These are phyloP conservation scores for Oophaga pumilio DNA, from an alignment of 2,113 vertebrate species.

Conservation along the genomic window DNA sequence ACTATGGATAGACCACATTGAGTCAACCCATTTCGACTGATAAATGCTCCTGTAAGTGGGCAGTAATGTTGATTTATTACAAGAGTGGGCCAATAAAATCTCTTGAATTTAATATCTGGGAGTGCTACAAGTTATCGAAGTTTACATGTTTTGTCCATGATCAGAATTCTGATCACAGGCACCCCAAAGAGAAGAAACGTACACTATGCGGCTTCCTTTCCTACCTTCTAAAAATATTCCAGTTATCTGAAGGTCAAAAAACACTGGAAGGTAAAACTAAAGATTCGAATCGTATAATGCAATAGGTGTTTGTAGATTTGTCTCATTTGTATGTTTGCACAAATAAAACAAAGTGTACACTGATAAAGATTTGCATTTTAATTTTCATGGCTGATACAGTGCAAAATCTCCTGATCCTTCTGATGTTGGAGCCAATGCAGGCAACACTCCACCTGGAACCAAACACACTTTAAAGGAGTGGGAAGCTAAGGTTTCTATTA, in stretches of 20 bases:
- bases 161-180: too few relatives aligned
- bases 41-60: too few relatives aligned
- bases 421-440: constrained; percentile 39
- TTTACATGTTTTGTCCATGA: too few relatives aligned
- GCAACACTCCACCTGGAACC: constrained; percentile 46
- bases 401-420: constrained; percentile 18
- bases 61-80: too few relatives aligned
- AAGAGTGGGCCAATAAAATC: too few relatives aligned
- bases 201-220: too few relatives aligned
- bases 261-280: neutral
- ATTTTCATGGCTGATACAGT: neutral
- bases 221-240: neutral
- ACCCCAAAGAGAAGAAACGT: too few relatives aligned
- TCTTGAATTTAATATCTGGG: too few relatives aligned
- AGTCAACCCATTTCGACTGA: too few relatives aligned
- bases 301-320: neutral
- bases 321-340: neutral
- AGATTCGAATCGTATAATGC: neutral
- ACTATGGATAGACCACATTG: too few relatives aligned
- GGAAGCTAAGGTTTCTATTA: constrained; percentile 53
- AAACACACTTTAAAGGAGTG: constrained; percentile 36
- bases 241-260: constrained; percentile 9
- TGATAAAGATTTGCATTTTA: constrained; percentile 29
- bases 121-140: too few relatives aligned
- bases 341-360: neutral